These are phyloP conservation scores for Tipula confusa DNA, from an alignment of 2,888 invertebrate genomes.

Conservation along the genomic window DNA sequence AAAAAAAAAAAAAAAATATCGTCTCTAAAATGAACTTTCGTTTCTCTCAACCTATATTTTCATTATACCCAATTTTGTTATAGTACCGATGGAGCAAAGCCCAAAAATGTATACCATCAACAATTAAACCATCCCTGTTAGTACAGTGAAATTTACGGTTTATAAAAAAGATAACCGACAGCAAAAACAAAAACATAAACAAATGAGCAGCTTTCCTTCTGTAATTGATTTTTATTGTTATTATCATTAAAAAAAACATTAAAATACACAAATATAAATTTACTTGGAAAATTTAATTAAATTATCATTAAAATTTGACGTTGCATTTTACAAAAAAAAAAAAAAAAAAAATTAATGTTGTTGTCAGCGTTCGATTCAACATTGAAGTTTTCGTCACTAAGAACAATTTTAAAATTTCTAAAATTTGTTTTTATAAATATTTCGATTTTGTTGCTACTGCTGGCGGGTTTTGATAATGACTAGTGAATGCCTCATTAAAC, in stretches of 20 bases:
- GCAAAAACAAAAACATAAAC: not conserved
- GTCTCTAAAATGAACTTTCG: not conserved
- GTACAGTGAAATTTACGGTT: not conserved
- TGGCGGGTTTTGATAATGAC: too few species aligned
- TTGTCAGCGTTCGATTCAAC: not conserved
- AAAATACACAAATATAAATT: not conserved
- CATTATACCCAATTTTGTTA: not conserved
- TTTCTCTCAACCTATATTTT: not conserved
- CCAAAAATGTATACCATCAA: not conserved
- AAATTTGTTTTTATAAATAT: not conserved
- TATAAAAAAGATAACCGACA: not conserved
- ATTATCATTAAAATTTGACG: not conserved
- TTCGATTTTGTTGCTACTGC: not conserved
- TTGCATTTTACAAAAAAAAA: not conserved
- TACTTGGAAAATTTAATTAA: not conserved
- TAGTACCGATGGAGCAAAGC: not conserved
- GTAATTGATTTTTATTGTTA: constrained; percentile 8
- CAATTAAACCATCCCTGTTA: not conserved
- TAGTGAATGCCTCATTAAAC: not conserved
- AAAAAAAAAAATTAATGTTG: not conserved
- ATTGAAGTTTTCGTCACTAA: not conserved
- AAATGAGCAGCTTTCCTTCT: not conserved
- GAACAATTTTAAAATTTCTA: not conserved
- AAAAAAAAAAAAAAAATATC: too few species aligned
- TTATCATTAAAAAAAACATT: not conserved